These are phyloP conservation scores for Trichonephila clavipes DNA, from an alignment of 1,140 invertebrate genomes.

Conservation along the genomic window DNA sequence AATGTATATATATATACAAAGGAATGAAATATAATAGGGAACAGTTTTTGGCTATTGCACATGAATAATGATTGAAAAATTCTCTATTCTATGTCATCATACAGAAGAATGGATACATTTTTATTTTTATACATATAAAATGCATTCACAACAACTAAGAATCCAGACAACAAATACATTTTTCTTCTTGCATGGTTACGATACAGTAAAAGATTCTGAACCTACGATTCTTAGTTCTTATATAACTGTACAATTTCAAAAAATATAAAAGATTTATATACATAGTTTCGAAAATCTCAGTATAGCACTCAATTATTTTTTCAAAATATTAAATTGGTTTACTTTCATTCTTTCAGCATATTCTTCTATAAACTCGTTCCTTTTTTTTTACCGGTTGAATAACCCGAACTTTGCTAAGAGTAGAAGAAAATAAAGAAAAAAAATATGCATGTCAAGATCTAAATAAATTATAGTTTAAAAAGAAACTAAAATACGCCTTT, in stretches of 20 bases:
- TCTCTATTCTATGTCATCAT: background rate
- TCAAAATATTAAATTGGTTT: background rate
- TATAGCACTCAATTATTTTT: background rate
- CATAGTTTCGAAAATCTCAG: slow-evolving; percentile 47
- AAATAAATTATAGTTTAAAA: no score
- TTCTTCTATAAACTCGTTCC: background rate
- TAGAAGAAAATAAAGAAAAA: background rate
- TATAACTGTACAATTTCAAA: slow-evolving; percentile 59
- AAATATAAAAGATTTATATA: slow-evolving; percentile 59
- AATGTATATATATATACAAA: background rate
- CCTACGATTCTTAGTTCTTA: slow-evolving; percentile 13
- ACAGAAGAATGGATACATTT: background rate
- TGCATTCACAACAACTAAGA: background rate
- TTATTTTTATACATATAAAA: background rate
- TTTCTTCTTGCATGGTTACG: background rate
- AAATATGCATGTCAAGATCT: background rate
- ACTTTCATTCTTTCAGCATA: background rate
- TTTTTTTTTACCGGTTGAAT: background rate
- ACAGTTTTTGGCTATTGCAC: background rate
- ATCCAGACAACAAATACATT: background rate
- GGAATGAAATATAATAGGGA: slow-evolving; percentile 8
- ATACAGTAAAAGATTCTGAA: slow-evolving; percentile 32
- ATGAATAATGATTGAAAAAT: background rate
- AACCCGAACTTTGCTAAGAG: background rate
- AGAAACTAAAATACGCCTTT: no score